Evolutionary conservation across 2,888 invertebrate genomes (phyloP), one percentile per base, ranked within the genome.

Genomic region (Acanthoscelides obtectus): DNA sequence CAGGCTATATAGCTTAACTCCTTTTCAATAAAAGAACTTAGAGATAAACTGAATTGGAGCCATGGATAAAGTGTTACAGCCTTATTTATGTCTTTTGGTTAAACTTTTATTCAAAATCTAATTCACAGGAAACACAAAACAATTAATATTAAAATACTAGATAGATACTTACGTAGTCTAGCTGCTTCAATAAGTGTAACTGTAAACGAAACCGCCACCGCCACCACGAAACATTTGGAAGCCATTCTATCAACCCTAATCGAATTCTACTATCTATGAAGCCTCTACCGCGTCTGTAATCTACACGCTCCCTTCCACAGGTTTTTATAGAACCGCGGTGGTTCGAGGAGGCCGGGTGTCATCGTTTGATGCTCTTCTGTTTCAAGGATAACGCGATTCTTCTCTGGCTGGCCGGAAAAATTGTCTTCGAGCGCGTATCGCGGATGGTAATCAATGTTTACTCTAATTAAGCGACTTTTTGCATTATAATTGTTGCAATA

Each of bases 141-240:
- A 64, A n/a, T 20, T 64, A 3, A 45, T 69, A 20, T 17, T 69
- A 27, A 22, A 64, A 65, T 22, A 70, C 66, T 67, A 64, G 22
- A 68, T 22, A 65, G 22, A 20, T 66, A 73, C 73, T 73, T 71
- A 73, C 73, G 73, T 68, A 73, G 70, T 68, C 71, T 73, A 0
- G 71, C 73, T 17, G 70, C 69, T 45, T 69, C 12, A 25, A 25
- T 70, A 45, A 45, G 17, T 12, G 45, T 17, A 1, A 12, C 5
- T 4, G 17, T 45, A 45, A 12, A 6, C 45, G 17, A 4, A 45
- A 45, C 45, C 45, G 17, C 45, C 45, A 45, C 45, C 3, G 1
- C 25, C 6, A 25, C 12, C 45, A 45, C 45, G 12, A 45, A 45
- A 45, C 45, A 45, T 17, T 12, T 1, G 5, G 5, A 12, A 6